phyloP scores from a whole-genome alignment of 2,113 vertebrate genomes.

The Stercorarius parasiticus region DNA sequence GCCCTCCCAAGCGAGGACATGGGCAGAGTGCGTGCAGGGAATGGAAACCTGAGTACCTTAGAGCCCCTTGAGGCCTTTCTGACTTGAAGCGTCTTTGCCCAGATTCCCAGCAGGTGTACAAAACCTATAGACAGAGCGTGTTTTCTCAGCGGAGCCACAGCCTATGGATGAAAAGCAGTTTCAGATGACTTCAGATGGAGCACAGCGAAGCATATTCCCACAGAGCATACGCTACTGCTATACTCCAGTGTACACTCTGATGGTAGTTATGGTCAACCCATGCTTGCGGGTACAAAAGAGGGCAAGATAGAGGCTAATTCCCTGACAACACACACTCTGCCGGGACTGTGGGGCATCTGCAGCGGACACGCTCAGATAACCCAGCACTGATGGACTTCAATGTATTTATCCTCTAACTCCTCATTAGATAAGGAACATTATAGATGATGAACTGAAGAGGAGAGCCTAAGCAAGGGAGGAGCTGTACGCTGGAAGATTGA shows the following conservation, averaged over 20 bases:
- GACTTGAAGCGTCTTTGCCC: not conserved
- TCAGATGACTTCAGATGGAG: not conserved
- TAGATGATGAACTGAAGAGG: not conserved
- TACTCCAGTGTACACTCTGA: not conserved
- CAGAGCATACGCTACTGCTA: not conserved
- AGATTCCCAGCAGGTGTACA: not conserved
- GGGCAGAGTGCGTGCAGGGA: not conserved
- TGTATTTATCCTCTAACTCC: not conserved
- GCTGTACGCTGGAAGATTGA: not conserved
- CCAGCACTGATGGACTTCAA: not conserved
- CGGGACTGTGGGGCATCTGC: not conserved
- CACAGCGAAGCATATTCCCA: not conserved
- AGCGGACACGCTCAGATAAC: not conserved
- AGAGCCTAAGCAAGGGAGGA: not conserved
- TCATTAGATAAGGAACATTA: constrained; percentile 13
- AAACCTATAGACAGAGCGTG: not conserved
- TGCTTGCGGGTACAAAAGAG: not conserved
- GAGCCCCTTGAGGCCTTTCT: not conserved
- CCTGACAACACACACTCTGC: accelerated
- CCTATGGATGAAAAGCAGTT: not conserved
- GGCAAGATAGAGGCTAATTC: not conserved
- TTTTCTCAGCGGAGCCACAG: not conserved
- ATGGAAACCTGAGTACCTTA: not conserved
- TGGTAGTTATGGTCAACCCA: not conserved
- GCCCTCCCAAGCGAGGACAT: not conserved